A percentile compares a stretch with the other conserved stretches of the same genome.
These are phyloP conservation scores for Drosophila fulvimacula DNA, from an alignment of 2,888 invertebrate genomes.

Conservation along the genomic window DNA sequence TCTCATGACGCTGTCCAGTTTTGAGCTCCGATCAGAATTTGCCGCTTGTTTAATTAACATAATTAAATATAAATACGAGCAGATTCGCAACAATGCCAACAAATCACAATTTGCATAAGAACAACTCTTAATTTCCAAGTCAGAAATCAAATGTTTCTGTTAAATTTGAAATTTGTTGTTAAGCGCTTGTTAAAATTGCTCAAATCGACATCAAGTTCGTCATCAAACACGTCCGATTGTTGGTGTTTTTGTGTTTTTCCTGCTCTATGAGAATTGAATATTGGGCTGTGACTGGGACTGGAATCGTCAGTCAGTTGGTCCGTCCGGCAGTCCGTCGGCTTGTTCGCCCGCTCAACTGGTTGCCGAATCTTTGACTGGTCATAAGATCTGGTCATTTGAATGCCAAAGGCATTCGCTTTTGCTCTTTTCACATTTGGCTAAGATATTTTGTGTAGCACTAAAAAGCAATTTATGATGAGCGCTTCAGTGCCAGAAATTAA, in stretches of 20 bases:
- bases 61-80: slow-evolving; percentile 75
- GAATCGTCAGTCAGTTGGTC: background rate
- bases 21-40: slow-evolving; percentile 31
- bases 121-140: slow-evolving; percentile 68
- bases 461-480: slow-evolving; percentile 75
- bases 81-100: slow-evolving; percentile 34
- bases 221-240: slow-evolving; percentile 70
- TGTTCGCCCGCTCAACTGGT: slow-evolving; percentile 59
- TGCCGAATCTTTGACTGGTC: slow-evolving; percentile 26
- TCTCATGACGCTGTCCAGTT: slow-evolving; percentile 41
- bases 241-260: background rate
- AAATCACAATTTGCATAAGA: slow-evolving; percentile 65
- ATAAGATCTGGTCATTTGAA: slow-evolving; percentile 68
- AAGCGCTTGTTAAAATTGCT: slow-evolving; percentile 42
- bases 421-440: slow-evolving; percentile 60
- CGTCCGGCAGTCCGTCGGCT: background rate
- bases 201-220: slow-evolving; percentile 70
- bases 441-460: slow-evolving; percentile 34
- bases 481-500: slow-evolving; percentile 62
- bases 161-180: slow-evolving; percentile 15
- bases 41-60: slow-evolving; percentile 64
- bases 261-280: slow-evolving; percentile 2
- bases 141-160: slow-evolving; percentile 7
- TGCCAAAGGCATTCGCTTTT: slow-evolving; percentile 72
- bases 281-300: slow-evolving; percentile 13